Conservation (phyloP, 2,797 vertebrate genomes). For the Trematomus bernacchii region DNA sequence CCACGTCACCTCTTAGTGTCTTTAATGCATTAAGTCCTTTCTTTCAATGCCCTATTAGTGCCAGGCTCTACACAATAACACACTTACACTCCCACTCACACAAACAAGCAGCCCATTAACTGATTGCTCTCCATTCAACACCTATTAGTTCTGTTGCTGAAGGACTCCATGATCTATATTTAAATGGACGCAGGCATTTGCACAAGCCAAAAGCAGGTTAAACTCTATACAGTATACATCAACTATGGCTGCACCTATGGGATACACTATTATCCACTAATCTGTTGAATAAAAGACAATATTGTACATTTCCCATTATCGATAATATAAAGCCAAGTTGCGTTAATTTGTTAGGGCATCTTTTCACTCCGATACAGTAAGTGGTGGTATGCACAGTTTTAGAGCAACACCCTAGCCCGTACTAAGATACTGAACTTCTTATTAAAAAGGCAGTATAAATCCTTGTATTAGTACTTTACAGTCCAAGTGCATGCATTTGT, state of each 20-base stretch:
- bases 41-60: conserved; percentile 42
- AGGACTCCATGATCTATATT: conserved; percentile 11
- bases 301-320: too few species aligned
- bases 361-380: too few species aligned
- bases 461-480: not conserved
- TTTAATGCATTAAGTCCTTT: conserved; percentile 56
- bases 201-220: not conserved
- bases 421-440: too few species aligned
- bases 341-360: too few species aligned
- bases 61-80: conserved; percentile 16
- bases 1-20: conserved; percentile 54
- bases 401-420: too few species aligned
- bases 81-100: conserved; percentile 16
- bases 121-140: conserved; percentile 37
- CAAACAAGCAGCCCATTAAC: conserved; percentile 34
- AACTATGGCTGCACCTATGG: not conserved
- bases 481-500: not conserved
- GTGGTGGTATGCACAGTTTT: too few species aligned
- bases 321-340: too few species aligned
- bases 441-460: too few species aligned
- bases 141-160: conserved; percentile 23
- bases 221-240: not conserved
- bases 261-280: not conserved
- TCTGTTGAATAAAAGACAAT: too few species aligned
- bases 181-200: conserved; percentile 12